phyloP scores from a whole-genome alignment of 2,888 invertebrate genomes.

The Camponotus fellah region DNA sequence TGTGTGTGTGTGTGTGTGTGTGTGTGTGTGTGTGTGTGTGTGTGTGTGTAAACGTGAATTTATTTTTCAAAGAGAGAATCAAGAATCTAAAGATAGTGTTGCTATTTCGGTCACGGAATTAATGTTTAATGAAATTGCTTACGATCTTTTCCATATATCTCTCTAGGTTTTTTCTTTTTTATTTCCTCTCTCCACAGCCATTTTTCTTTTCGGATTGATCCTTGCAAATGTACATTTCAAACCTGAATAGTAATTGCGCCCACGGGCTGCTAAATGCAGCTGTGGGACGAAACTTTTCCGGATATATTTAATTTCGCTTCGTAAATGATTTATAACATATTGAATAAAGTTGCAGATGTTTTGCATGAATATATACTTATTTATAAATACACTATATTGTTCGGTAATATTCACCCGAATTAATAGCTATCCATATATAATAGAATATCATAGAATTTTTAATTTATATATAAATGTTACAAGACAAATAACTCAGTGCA shows the following conservation, averaged over 20 bases:
- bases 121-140: constrained; percentile 36
- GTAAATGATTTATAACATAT: constrained; percentile 36
- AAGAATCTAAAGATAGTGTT: neutral
- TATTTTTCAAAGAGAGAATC: neutral
- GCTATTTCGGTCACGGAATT: neutral
- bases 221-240: constrained; percentile 12
- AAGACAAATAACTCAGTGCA: neutral
- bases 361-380: neutral
- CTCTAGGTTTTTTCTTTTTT: neutral
- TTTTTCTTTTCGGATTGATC: constrained; percentile 18
- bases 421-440: constrained; percentile 1
- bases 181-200: neutral
- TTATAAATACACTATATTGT: neutral
- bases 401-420: neutral
- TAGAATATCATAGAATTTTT: neutral
- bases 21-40: no score
- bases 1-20: no score
- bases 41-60: neutral
- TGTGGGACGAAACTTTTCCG: constrained; percentile 17
- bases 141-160: neutral
- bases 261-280: constrained; percentile 11
- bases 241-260: constrained; percentile 18
- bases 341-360: neutral
- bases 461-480: neutral
- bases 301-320: constrained; percentile 25